phyloP scores from a whole-genome alignment of 2,888 invertebrate genomes.

The Athripsodes cinereus region DNA sequence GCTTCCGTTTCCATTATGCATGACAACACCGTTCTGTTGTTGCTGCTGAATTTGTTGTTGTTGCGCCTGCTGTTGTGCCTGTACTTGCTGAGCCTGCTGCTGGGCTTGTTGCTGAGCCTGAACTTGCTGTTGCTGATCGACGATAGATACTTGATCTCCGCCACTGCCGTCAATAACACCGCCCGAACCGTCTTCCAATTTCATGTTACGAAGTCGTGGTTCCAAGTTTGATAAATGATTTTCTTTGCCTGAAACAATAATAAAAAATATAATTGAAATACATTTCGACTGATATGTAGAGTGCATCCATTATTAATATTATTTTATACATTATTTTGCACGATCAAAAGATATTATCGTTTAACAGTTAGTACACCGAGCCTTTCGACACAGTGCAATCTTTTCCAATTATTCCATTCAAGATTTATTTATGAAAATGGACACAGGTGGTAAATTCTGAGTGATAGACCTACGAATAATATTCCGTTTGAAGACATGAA shows the following conservation, averaged over 20 bases:
- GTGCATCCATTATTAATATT: too few species aligned
- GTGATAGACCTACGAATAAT: too few species aligned
- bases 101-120: slow-evolving; percentile 26
- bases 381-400: too few species aligned
- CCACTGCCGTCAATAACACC: slow-evolving; percentile 38
- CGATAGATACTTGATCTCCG: slow-evolving; percentile 42
- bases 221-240: slow-evolving; percentile 51
- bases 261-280: too few species aligned
- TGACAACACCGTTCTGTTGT: slow-evolving; percentile 36
- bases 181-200: slow-evolving; percentile 51
- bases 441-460: too few species aligned
- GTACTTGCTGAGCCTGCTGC: slow-evolving; percentile 30
- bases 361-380: too few species aligned
- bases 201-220: slow-evolving; percentile 58
- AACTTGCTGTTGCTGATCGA: slow-evolving; percentile 31
- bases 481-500: too few species aligned
- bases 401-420: too few species aligned
- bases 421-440: too few species aligned
- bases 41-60: slow-evolving; percentile 31
- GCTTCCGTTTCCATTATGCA: slow-evolving; percentile 52
- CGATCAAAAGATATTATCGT: too few species aligned
- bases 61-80: slow-evolving; percentile 12
- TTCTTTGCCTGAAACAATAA: slow-evolving; percentile 52
- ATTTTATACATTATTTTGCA: too few species aligned
- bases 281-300: too few species aligned